Base-by-base conservation (phyloP, 2,888 invertebrate genomes). In the Acleris emargana region DNA sequence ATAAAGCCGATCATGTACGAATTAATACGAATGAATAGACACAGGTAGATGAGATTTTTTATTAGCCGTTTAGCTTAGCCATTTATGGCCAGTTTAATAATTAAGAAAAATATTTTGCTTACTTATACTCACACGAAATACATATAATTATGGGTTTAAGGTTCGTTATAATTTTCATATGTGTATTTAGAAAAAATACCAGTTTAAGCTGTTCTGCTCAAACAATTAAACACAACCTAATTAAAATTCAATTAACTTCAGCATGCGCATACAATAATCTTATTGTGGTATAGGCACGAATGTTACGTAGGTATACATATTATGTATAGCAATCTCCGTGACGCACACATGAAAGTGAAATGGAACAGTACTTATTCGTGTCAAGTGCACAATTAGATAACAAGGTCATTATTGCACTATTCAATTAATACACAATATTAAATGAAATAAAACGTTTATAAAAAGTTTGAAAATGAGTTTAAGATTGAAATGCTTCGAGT, bases 371-470 rank as follows among this genome's bases (percentile, higher is more conserved):
- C 57, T 61, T 87, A 91, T 91, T 89, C 85, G 88, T 90, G 91
- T 91, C 91, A 91, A 91, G 91, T 91, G 89, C 89, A 91, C 89
- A 86, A 90, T 91, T 90, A 90, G 91, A 89, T 91, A 88, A 89
- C 89, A 90, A 91, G 91, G 91, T 88, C 89, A 89, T 78, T 78
- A 82, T 88, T 90, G 87, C 89, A 89, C 88, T 89, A 91, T 80
- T 81, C 78, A 79, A 84, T 80, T 81, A 81, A 79, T 13, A 13
- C 4, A 81, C 80, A 67, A 75, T 73, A 58, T 53, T 47, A 52
- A 52, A 42, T 17, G 11, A 58, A 63, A 52, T 53, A 13, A 28
- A 52, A 51, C 32, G 73, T 45, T n/a, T n/a, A 22, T 25, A 17
- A 45, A 75, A 71, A 69, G 69, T 69, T 70, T 72, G 62, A 67